Base-by-base conservation (phyloP, 2,113 vertebrate genomes). In the Kryptolebias marmoratus region DNA sequence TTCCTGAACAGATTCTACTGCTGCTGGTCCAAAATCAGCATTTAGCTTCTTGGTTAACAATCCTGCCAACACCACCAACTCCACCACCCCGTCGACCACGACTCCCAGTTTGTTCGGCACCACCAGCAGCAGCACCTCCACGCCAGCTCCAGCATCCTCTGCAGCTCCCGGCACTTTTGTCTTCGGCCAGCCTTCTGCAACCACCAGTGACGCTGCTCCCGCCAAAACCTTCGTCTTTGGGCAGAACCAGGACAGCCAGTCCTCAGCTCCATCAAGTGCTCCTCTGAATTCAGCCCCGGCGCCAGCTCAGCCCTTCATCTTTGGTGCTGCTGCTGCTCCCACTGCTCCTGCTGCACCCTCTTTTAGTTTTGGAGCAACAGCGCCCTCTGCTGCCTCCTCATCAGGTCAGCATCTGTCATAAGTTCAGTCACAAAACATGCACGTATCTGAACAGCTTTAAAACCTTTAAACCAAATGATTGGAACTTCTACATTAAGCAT, bases 151-250 rank as follows among this genome's bases (percentile, higher is more conserved):
- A 4, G 63, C 82, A 75, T 71, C 58, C 13, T 63, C 85, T 39
- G 70, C 83, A 1, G 74, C 89, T 36, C 64, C 83, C 16, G 86
- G 74, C 77, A 76, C 80, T 63, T 98, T 97, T 28, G 75, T 98
- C 58, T 99, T 98, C 55, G 96, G 96, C 76, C 96, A 97, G 82
- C 84, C 93, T 61, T 59, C 82, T 27, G 42, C 63, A 0, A 78
- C 92, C 83, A 90, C 93, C 78, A 90, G 92, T 55, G 95, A 92
- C 5, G 87, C 89, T 52, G 64, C 91, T 65, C 81, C 95, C 2
- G 88, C 95, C 56, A 96, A 95, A 70, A 74, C 94, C 0, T 95
- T 98, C 61, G 73, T 95, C 10, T 98, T 98, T 68, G 92, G 96
- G 71, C 89, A 92, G 53, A 95, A 93, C 86, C 96, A 96, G 61